Conservation (phyloP, 2,888 invertebrate genomes). For the Ernsta delagoae region DNA sequence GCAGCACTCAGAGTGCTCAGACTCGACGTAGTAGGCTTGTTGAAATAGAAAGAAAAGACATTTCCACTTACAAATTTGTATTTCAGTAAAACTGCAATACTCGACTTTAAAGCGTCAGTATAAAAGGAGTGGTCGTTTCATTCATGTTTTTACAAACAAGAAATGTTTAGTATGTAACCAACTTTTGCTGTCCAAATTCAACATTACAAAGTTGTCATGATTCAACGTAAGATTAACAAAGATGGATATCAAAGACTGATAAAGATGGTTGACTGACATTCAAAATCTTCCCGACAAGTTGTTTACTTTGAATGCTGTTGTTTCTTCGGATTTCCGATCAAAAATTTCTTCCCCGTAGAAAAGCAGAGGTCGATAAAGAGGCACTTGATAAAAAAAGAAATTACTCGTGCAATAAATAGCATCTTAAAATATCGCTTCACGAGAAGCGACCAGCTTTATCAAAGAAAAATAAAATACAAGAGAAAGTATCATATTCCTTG, state of each 20-base stretch:
- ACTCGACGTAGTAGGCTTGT: slow-evolving; percentile 15
- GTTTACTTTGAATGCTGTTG: no score
- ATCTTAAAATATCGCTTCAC: not conserved
- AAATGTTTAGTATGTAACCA: not conserved
- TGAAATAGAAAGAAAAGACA: slow-evolving; percentile 11
- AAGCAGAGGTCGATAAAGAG: no score
- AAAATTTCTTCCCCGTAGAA: no score
- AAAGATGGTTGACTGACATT: no score
- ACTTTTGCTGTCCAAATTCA: no score
- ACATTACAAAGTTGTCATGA: no score
- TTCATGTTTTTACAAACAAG: not conserved
- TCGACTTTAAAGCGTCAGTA: not conserved
- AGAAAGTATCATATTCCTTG: not conserved
- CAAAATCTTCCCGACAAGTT: no score
- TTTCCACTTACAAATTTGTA: slow-evolving; percentile 22
- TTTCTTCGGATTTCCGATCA: no score
- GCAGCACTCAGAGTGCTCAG: slow-evolving; percentile 2
- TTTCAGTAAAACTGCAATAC: slow-evolving; percentile 21
- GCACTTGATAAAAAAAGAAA: no score
- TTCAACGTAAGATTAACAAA: no score
- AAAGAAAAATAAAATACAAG: not conserved
- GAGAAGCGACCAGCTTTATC: not conserved
- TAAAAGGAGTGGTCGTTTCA: not conserved
- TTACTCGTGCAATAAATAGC: no score
- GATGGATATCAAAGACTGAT: no score